phyloP scores from a whole-genome alignment of 2,797 vertebrate genomes.

The Cheirogaleus major region DNA sequence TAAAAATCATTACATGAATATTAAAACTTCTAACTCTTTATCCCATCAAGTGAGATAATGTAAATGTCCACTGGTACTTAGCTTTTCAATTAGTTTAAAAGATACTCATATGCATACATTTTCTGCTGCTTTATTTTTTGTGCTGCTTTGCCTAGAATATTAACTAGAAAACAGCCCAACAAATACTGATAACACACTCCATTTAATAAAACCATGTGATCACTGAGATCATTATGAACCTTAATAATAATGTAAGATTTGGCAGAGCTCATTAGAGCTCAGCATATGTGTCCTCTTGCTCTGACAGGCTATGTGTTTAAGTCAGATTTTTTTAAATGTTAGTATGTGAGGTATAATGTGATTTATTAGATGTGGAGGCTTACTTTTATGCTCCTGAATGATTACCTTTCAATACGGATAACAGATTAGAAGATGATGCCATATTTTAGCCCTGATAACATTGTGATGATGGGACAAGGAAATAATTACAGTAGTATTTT shows the following conservation, averaged over 20 bases:
- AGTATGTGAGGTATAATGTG: constrained; percentile 62
- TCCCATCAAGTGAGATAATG: neutral
- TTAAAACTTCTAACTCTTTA: constrained; percentile 28
- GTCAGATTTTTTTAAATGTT: constrained; percentile 62
- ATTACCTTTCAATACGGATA: constrained; percentile 60
- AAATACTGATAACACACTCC: constrained; percentile 29
- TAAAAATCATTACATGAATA: constrained; percentile 15
- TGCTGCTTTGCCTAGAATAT: neutral
- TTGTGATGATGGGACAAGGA: neutral
- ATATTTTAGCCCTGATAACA: constrained; percentile 42
- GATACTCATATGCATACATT: neutral
- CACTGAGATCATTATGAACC: constrained; percentile 57
- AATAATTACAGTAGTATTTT: constrained; percentile 35
- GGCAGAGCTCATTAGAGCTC: constrained; percentile 62
- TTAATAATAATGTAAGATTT: constrained; percentile 71
- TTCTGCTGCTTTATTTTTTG: neutral
- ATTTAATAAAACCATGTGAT: constrained; percentile 59
- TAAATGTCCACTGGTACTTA: neutral
- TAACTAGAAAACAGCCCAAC: constrained; percentile 59
- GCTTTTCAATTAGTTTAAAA: constrained; percentile 57
- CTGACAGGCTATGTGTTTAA: constrained; percentile 71
- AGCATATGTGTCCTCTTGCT: constrained; percentile 54
- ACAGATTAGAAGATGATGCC: constrained; percentile 26
- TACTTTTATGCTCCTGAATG: constrained; percentile 57
- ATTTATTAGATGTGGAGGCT: constrained; percentile 73